These are phyloP conservation scores for Lumbricus terrestris DNA, from an alignment of 2,888 invertebrate genomes.

Conservation along the genomic window DNA sequence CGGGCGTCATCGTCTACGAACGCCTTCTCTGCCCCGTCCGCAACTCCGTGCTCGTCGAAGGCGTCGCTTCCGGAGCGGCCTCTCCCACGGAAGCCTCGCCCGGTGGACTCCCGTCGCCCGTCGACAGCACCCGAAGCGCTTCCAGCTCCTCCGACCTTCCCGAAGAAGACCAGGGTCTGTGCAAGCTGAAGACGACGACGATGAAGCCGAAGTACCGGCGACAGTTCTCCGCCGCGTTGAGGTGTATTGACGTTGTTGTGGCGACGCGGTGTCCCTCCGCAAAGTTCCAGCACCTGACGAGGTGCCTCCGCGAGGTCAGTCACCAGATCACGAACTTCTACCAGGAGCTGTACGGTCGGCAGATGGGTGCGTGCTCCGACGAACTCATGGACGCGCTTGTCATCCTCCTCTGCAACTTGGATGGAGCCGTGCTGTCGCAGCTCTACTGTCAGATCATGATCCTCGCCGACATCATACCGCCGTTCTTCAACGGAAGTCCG, in stretches of 20 bases:
- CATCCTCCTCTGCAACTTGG: slow-evolving; percentile 41
- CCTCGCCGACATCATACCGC: slow-evolving; percentile 47
- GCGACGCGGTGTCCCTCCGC: slow-evolving; percentile 29
- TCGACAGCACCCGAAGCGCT: not conserved
- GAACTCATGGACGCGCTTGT: slow-evolving; percentile 43
- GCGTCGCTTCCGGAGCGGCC: not conserved
- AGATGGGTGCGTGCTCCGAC: slow-evolving; percentile 31
- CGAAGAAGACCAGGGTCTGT: slow-evolving; percentile 20
- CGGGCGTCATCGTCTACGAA: slow-evolving; percentile 15
- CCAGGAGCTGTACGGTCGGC: not conserved
- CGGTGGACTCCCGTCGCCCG: not conserved
- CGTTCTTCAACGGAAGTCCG: slow-evolving; percentile 46
- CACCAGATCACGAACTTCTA: slow-evolving; percentile 26
- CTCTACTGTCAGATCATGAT: slow-evolving; percentile 46
- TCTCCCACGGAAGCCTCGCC: not conserved
- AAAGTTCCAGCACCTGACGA: slow-evolving; percentile 36
- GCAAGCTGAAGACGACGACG: slow-evolving; percentile 8
- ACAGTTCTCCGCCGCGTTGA: slow-evolving; percentile 28
- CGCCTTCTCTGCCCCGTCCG: slow-evolving; percentile 17
- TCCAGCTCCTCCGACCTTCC: slow-evolving; percentile 34
- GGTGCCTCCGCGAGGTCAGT: slow-evolving; percentile 36
- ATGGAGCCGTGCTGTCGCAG: slow-evolving; percentile 14
- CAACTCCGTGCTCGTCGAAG: not conserved
- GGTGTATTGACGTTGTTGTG: slow-evolving; percentile 25
- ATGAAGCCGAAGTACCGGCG: slow-evolving; percentile 17